phyloP scores from a whole-genome alignment of 2,113 vertebrate genomes.

The Pipra filicauda region DNA sequence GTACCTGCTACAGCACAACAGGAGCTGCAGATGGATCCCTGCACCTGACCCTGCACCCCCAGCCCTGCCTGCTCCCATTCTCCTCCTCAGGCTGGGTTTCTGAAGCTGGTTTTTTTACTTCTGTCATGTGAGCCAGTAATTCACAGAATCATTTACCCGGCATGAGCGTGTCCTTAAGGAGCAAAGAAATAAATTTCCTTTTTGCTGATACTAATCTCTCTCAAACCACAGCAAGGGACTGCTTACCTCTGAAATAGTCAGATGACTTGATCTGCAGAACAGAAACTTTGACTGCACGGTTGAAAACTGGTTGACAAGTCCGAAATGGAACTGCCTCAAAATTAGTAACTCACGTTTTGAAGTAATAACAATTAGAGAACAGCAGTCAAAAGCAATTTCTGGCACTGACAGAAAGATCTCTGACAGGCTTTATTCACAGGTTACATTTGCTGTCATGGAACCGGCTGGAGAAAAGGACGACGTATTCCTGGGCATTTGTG shows the following conservation, averaged over 20 bases:
- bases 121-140: background rate
- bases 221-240: background rate
- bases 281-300: background rate
- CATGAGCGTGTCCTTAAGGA: background rate
- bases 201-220: background rate
- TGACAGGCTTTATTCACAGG: background rate
- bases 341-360: background rate
- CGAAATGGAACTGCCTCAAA: background rate
- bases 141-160: background rate
- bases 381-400: background rate
- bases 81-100: background rate
- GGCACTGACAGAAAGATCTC: background rate
- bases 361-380: background rate
- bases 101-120: background rate
- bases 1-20: background rate
- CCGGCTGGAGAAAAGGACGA: background rate
- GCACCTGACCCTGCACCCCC: background rate
- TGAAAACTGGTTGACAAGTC: background rate
- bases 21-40: background rate
- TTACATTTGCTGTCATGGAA: background rate
- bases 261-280: background rate
- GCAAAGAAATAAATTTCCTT: background rate
- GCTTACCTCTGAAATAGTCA: background rate
- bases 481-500: background rate
- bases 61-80: background rate